Conservation (phyloP, 1,140 invertebrate genomes). For the Ericerus pela region DNA sequence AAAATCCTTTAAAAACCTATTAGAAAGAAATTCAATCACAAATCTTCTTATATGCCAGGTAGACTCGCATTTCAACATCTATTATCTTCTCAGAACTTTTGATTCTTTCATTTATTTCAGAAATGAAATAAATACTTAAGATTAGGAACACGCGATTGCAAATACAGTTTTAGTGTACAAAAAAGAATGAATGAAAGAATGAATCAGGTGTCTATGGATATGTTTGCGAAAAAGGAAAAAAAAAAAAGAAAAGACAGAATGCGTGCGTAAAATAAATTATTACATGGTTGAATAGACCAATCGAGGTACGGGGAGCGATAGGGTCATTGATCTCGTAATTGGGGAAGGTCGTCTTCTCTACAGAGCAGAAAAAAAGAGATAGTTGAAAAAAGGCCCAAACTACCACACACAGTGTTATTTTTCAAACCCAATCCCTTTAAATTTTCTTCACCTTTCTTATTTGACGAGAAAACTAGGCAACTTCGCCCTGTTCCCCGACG, state of each 20-base stretch:
- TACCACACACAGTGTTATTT: background rate
- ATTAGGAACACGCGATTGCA: too few species aligned
- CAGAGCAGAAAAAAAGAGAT: background rate
- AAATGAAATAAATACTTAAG: too few species aligned
- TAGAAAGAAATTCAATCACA: too few species aligned
- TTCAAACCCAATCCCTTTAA: background rate
- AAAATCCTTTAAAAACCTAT: too few species aligned
- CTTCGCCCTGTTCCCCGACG: background rate
- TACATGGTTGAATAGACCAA: background rate
- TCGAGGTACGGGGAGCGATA: constrained; percentile 6
- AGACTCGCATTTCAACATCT: too few species aligned
- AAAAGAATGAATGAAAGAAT: constrained; percentile 7
- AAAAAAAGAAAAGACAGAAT: background rate
- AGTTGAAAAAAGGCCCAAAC: constrained; percentile 1
- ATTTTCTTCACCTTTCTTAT: background rate
- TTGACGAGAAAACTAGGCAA: background rate
- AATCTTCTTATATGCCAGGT: too few species aligned
- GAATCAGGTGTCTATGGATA: background rate
- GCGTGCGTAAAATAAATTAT: constrained; percentile 8
- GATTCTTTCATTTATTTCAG: too few species aligned
- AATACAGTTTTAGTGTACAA: too few species aligned
- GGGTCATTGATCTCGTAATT: constrained; percentile 10
- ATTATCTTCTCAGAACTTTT: too few species aligned
- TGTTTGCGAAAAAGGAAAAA: background rate
- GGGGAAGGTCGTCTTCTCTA: constrained; percentile 6